Evolutionary conservation across 2,113 vertebrate species (phyloP).

Genomic region (Peromyscus polionotus): DNA sequence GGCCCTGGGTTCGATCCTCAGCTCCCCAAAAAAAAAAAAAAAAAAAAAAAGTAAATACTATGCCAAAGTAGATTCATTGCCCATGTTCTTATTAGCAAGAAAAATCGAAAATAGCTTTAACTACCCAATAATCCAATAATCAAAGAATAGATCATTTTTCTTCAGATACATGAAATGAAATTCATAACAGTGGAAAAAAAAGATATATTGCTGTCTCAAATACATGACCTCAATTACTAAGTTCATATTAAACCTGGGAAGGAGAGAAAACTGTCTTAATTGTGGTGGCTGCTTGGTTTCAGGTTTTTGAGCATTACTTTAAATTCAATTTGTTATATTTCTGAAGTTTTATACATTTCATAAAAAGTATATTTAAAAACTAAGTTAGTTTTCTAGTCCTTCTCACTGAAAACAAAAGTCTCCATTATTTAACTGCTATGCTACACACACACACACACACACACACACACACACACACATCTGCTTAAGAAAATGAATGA

Average conservation of each 20-base stretch:
- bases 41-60: neutral
- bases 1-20: too few relatives aligned
- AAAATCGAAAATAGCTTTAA: neutral
- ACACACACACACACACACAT: neutral
- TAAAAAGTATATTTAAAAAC: slow-evolving; percentile 36
- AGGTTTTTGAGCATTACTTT: neutral
- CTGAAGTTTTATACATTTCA: neutral
- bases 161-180: neutral
- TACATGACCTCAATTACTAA: neutral
- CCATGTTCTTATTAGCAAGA: neutral
- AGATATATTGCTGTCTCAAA: neutral
- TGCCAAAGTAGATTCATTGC: neutral
- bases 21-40: too few relatives aligned
- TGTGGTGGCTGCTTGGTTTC: neutral
- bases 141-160: neutral
- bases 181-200: slow-evolving; percentile 26
- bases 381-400: neutral
- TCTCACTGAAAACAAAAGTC: neutral
- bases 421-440: neutral
- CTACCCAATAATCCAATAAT: neutral
- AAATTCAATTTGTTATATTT: neutral
- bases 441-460: too few relatives aligned
- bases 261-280: slow-evolving; percentile 1
- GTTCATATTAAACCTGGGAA: neutral
- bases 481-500: slow-evolving; percentile 48